A percentile compares a stretch with the other conserved stretches of the same genome.
Conservation (phyloP, 1,140 invertebrate genomes). For the roundworm (Caenorhabditis elegans) region DNA sequence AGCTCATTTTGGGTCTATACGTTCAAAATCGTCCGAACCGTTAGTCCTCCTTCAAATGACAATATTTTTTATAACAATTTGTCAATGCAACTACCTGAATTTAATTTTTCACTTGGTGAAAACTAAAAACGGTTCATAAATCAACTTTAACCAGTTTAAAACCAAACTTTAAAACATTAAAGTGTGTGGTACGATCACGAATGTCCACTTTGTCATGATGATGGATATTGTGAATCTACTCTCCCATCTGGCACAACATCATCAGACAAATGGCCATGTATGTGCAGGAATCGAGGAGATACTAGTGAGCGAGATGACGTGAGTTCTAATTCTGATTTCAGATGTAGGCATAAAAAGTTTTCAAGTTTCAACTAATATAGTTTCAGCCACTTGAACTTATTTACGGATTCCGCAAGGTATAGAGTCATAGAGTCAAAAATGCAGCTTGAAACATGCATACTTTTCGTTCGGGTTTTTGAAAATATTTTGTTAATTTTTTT, state of each 20-base stretch:
- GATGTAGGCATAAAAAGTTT: background rate
- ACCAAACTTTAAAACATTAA: too few relatives aligned
- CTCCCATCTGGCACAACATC: background rate
- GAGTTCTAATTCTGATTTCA: too few relatives aligned
- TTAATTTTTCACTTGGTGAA: too few relatives aligned
- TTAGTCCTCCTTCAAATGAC: too few relatives aligned
- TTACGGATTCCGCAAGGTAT: conserved; percentile 39
- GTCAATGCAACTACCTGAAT: too few relatives aligned
- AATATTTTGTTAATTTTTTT: background rate
- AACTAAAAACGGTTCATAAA: too few relatives aligned
- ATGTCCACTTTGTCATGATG: conserved; percentile 37
- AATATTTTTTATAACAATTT: too few relatives aligned
- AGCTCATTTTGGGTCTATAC: too few relatives aligned
- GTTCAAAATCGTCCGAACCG: too few relatives aligned
- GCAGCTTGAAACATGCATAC: background rate
- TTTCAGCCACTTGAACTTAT: conserved; percentile 45
- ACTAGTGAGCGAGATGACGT: background rate
- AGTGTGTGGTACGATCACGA: conserved; percentile 46
- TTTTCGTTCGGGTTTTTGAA: background rate
- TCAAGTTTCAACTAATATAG: conserved; percentile 5
- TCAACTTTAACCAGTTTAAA: too few relatives aligned
- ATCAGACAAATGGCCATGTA: conserved; percentile 18
- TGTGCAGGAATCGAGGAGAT: conserved; percentile 24
- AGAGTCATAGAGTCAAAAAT: background rate
- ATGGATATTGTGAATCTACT: conserved; percentile 36